Base-by-base conservation (phyloP, 2,797 vertebrate species). In the Pipistrellus pygmaeus region DNA sequence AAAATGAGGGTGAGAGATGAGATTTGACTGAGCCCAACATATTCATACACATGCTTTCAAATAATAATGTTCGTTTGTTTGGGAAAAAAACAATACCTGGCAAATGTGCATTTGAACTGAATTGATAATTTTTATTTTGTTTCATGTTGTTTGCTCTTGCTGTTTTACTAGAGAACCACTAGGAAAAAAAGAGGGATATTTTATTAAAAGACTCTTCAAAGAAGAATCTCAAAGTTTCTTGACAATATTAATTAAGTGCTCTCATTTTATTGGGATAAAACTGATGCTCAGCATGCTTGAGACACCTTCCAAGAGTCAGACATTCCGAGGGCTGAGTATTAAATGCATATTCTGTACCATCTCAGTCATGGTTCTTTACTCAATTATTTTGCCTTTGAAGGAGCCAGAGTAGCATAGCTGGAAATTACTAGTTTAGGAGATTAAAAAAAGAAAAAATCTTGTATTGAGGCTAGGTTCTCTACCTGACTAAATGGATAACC, bases 141-240 rank as follows among this genome's bases (percentile, higher is more conserved):
- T 88, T 88, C 18, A 57, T 44, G 75, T 81, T 78, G 7, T 55
- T 76, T 57, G 14, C 68, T 80, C 46, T 53, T 41, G 21, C 8
- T 62, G 21, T 80, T 85, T 94, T 84, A 48, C 27, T 64, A 66
- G 64, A 53, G 4, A 80, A 84, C 21, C 32, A 66, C 11, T 46
- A 18, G 27, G 3, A 30, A 44, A 53, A 23, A 46, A 51, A 55
- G 38, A 71, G 8, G 62, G 8, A 60, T 20, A 18, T 57, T 21
- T 68, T 85, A 84, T 80, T 64, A 83, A 57, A 73, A 93, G 95
- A 2, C 23, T 71, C 13, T 87, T 66, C 90, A 87, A 87, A 84
- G 30, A 66, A 73, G 35, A 87, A 92, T 87, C 9, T 62, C 57
- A 51, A 69, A 71, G 44, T 90, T 81, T 1, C 41, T 25, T 76